A percentile compares a stretch with the other conserved stretches of the same genome.
Evolutionary conservation across 2,797 vertebrate species (phyloP).

Genomic region (Threskiornis aethiopicus): DNA sequence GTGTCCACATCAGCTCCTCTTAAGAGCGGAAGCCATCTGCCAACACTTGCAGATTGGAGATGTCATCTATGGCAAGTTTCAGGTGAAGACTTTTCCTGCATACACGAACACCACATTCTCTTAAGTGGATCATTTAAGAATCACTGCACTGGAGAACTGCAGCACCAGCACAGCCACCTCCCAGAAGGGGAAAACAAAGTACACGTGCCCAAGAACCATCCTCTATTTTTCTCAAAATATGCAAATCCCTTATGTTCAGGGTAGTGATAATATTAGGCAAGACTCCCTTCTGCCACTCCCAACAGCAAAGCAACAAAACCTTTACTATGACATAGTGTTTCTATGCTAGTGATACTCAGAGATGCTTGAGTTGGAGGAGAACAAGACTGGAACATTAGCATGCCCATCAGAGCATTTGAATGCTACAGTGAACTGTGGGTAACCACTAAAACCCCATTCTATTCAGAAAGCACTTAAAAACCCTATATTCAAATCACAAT

Average conservation of each 20-base stretch:
- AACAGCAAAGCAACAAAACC: neutral
- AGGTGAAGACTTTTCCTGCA: constrained; percentile 41
- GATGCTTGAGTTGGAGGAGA: neutral
- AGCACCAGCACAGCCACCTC: neutral
- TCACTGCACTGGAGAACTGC: neutral
- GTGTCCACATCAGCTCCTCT: constrained; percentile 34
- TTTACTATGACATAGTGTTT: neutral
- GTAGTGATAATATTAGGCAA: neutral
- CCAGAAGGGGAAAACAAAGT: neutral
- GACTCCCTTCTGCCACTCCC: neutral
- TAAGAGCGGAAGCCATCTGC: constrained; percentile 56
- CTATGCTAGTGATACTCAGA: neutral
- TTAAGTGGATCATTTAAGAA: neutral
- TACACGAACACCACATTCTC: neutral
- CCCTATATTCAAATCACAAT: neutral
- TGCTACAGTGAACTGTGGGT: neutral
- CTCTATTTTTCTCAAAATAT: neutral
- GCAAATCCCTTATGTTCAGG: neutral
- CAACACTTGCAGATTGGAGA: constrained; percentile 27
- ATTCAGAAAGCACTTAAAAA: neutral
- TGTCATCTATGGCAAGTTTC: constrained; percentile 29
- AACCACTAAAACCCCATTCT: neutral
- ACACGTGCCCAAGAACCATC: neutral
- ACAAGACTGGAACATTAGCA: neutral
- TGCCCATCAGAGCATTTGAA: neutral